Conservation (phyloP, 2,113 vertebrate species). For the Pelecanoides urinatrix region DNA sequence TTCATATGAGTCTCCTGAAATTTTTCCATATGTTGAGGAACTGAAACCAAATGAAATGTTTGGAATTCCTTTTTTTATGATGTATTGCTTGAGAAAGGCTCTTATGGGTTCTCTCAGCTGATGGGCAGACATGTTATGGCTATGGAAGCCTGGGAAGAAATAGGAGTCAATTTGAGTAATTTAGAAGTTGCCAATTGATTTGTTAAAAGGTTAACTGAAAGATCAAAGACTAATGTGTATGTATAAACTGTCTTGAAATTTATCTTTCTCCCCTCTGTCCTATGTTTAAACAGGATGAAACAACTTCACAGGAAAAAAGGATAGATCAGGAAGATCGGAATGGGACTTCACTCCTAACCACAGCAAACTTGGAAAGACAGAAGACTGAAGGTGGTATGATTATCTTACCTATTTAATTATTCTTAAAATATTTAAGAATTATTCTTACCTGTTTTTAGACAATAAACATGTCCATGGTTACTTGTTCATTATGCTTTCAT, state of each 20-base stretch:
- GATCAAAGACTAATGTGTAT: background rate
- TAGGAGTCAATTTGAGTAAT: background rate
- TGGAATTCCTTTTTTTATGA: background rate
- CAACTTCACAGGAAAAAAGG: conserved; percentile 59
- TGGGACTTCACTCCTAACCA: background rate
- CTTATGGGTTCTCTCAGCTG: background rate
- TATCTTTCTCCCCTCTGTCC: conserved; percentile 2
- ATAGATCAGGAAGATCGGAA: conserved; percentile 52
- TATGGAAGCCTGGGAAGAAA: background rate
- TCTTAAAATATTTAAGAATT: background rate
- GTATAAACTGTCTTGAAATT: background rate
- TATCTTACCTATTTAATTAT: background rate
- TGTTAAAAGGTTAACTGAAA: background rate
- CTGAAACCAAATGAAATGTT: background rate
- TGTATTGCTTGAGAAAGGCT: background rate
- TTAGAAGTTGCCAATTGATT: background rate
- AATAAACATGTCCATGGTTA: background rate
- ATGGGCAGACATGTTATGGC: background rate
- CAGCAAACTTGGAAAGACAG: conserved; percentile 16
- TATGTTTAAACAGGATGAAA: conserved; percentile 60
- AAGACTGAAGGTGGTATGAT: conserved; percentile 52
- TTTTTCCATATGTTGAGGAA: background rate
- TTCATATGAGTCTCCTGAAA: conserved; percentile 36
- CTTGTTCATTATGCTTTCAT: background rate
- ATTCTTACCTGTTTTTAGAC: background rate